These are phyloP conservation scores for Pseudochirops cupreus DNA, from an alignment of 2,797 vertebrate species.

Conservation along the genomic window DNA sequence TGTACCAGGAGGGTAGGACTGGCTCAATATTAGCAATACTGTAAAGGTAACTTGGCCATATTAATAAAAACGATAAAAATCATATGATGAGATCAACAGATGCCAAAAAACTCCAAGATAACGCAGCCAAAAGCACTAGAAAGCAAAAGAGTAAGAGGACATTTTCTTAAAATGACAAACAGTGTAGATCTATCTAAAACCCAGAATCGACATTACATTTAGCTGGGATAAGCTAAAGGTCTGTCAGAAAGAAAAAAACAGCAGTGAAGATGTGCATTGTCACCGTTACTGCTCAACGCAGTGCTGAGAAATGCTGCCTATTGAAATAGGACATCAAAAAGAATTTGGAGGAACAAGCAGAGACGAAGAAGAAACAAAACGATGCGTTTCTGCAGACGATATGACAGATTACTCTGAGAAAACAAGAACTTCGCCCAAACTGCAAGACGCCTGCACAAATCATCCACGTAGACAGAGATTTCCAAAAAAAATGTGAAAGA, in stretches of 20 bases:
- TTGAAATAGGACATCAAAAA: neutral
- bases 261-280: neutral
- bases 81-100: too few species aligned
- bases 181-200: neutral
- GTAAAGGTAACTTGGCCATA: too few species aligned
- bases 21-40: too few species aligned
- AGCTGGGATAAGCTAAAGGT: neutral
- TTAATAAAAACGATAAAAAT: too few species aligned
- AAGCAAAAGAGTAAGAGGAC: too few species aligned
- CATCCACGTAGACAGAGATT: too few species aligned
- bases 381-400: neutral
- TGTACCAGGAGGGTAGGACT: too few species aligned
- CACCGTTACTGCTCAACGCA: neutral
- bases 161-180: neutral
- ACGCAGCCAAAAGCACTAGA: too few species aligned
- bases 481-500: neutral
- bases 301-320: neutral
- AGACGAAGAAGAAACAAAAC: neutral
- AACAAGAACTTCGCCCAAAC: neutral
- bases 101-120: too few species aligned
- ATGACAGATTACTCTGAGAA: neutral
- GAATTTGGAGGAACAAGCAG: neutral
- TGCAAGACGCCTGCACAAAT: neutral
- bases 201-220: neutral
- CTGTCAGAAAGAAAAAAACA: neutral